Base-by-base conservation (phyloP, 2,797 vertebrate species). In the Balearica regulorum region DNA sequence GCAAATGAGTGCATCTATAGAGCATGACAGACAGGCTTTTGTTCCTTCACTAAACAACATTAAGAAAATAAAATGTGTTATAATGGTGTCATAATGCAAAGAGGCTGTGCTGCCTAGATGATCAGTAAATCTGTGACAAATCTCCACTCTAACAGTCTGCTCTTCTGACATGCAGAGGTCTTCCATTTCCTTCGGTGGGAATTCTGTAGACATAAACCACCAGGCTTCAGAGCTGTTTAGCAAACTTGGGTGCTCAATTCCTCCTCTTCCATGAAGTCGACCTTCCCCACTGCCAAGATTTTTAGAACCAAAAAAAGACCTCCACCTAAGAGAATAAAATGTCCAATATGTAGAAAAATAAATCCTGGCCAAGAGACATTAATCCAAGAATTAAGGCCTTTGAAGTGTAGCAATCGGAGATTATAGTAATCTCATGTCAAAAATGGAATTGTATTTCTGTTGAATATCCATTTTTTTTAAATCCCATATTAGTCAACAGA, bases 331-430 rank as follows among this genome's bases (percentile, higher is more conserved):
- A 88, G 58, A 94, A 84, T 64, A 90, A 96, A 92, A 83, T 69
- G 51, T 69, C 76, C 82, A 83, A 66, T 48, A 87, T 65, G n/a
- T 87, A 80, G 48, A 85, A 48, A 89, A 82, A 33, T 21, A 95
- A 95, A 94, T 93, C 73, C 72, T 76, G 53, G 21, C 43, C 73
- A 65, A 80, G 53, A 91, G 84, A 92, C 65, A 44, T 91, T 95
- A 97, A 96, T 92, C 89, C 61, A 88, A 76, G 69, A 91, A 90
- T 91, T 95, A 92, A 86, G 54, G 46, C 51, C 82, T 97, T 95
- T 91, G 89, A 96, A 96, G 69, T 86, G 49, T 16, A 76, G 80
- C 84, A 93, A 76, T 76, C 79, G 54, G 58, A 83, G 79, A 92
- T 92, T 95, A 91, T 66, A 85, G 37, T 96, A 95, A 96, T 97